These are phyloP conservation scores for Alfaro cultratus DNA, from an alignment of 2,797 vertebrate genomes.

Conservation along the genomic window DNA sequence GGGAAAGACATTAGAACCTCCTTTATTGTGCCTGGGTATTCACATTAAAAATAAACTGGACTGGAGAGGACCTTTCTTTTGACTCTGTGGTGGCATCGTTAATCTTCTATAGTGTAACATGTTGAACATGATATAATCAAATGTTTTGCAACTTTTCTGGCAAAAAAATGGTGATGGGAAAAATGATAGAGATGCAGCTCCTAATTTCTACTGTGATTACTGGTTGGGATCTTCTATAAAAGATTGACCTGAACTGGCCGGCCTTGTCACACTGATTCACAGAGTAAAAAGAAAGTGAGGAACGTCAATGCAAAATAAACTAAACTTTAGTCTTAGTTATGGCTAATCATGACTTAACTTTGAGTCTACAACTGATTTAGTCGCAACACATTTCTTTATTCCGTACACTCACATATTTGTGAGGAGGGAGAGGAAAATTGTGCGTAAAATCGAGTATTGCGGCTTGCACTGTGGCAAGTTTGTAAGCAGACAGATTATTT, in stretches of 20 bases:
- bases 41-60: background rate
- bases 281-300: constrained; percentile 32
- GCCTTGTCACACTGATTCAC: constrained; percentile 61
- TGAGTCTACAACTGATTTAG: constrained; percentile 5
- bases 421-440: too few relatives aligned
- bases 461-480: background rate
- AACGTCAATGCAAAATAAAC: constrained; percentile 40
- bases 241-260: constrained; percentile 60
- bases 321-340: constrained; percentile 41
- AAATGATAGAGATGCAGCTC: background rate
- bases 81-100: background rate
- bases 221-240: constrained; percentile 36
- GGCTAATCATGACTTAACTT: constrained; percentile 49
- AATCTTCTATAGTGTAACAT: too few relatives aligned
- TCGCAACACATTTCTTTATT: background rate
- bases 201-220: background rate
- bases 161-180: background rate
- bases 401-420: too few relatives aligned
- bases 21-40: background rate
- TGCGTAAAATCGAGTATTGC: background rate
- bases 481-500: background rate
- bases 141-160: background rate
- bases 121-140: too few relatives aligned
- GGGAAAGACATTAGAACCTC: background rate
- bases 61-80: background rate